A percentile compares a stretch with the other conserved stretches of the same genome.
phyloP scores from a whole-genome alignment of 1,140 invertebrate genomes.

The Chionoecetes opilio region DNA sequence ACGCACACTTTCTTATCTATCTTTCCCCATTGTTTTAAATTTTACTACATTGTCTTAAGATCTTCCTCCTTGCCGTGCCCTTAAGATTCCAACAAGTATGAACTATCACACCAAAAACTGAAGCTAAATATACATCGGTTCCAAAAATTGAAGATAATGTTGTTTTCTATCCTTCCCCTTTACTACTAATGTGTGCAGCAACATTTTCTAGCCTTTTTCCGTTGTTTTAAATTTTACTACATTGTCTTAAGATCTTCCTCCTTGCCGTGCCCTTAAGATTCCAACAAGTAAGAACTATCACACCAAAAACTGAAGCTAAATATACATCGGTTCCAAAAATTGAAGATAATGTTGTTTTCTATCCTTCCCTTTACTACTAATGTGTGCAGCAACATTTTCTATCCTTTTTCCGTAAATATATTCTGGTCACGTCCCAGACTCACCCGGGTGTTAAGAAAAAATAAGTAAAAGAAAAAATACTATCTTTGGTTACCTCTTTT shows the following conservation, averaged over 20 bases:
- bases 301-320: too few species aligned
- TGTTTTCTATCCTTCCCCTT: background rate
- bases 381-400: background rate
- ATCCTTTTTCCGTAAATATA: background rate
- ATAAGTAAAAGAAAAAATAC: too few species aligned
- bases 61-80: background rate
- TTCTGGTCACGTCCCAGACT: background rate
- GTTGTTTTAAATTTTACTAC: background rate
- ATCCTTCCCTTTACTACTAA: background rate
- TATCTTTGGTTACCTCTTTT: background rate
- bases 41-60: background rate
- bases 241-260: background rate
- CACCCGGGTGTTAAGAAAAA: background rate
- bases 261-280: background rate
- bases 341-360: background rate
- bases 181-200: background rate
- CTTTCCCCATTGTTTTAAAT: background rate
- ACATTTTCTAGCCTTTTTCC: background rate
- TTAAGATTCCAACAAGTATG: too few species aligned
- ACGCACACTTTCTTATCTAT: background rate
- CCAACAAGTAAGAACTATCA: too few species aligned
- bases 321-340: too few species aligned
- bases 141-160: background rate
- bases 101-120: too few species aligned
- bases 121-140: too few species aligned